These are phyloP conservation scores for Latrodectus hesperus DNA, from an alignment of 2,888 invertebrate genomes.

Conservation along the genomic window DNA sequence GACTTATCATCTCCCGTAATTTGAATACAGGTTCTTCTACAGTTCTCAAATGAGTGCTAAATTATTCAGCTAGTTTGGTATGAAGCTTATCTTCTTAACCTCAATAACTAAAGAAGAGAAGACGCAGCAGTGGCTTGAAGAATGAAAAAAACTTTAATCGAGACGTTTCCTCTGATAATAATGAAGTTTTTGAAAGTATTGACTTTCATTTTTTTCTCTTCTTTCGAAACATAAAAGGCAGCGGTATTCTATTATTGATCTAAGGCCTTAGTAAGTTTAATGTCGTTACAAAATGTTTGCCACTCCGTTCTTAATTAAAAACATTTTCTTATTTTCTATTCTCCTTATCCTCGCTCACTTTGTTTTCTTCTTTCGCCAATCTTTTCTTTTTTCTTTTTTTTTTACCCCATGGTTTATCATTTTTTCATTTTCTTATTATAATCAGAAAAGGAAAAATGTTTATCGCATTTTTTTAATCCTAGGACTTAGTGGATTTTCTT, in stretches of 20 bases:
- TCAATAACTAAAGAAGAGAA: constrained; percentile 47
- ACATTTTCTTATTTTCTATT: constrained; percentile 67
- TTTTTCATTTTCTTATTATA: constrained; percentile 69
- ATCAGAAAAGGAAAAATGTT: constrained; percentile 69
- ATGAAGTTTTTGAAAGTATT: constrained; percentile 69
- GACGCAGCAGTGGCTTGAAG: constrained; percentile 7
- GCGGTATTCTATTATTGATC: constrained; percentile 67
- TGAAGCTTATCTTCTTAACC: constrained; percentile 66
- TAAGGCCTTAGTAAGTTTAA: constrained; percentile 66
- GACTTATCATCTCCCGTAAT: constrained; percentile 38
- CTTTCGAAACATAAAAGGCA: constrained; percentile 60
- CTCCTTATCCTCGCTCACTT: constrained; percentile 36
- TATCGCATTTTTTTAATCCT: constrained; percentile 69
- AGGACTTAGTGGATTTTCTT: constrained; percentile 67
- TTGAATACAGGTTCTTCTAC: constrained; percentile 57
- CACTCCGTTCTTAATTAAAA: constrained; percentile 69
- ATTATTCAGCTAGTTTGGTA: constrained; percentile 60
- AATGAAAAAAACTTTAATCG: constrained; percentile 65
- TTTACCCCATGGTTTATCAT: constrained; percentile 48
- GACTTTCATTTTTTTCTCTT: constrained; percentile 65
- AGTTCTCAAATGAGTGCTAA: constrained; percentile 64
- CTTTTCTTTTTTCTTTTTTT: constrained; percentile 39
- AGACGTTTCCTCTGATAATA: constrained; percentile 69
- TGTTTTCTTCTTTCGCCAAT: constrained; percentile 64
- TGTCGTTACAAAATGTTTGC: constrained; percentile 69